phyloP scores from a whole-genome alignment of 2,113 vertebrate genomes.

The Cervus canadensis region DNA sequence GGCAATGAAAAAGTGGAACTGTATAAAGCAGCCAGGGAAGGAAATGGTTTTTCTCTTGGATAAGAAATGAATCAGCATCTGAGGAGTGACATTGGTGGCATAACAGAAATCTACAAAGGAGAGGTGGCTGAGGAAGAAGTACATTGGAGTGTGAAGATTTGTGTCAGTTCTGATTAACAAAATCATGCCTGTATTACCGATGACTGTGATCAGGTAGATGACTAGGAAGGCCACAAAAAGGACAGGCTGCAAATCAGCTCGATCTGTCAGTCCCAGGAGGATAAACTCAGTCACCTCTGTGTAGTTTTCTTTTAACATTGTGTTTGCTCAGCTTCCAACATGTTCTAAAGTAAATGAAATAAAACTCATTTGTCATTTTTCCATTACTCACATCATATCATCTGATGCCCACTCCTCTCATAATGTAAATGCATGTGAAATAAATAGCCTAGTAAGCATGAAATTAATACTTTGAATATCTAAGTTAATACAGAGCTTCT shows the following conservation, averaged over 20 bases:
- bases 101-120: constrained; percentile 51
- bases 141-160: background rate
- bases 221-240: background rate
- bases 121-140: background rate
- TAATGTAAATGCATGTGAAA: background rate
- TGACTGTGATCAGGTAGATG: background rate
- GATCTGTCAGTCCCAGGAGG: constrained; percentile 55
- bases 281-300: constrained; percentile 53
- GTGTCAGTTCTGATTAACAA: background rate
- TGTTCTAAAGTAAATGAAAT: background rate
- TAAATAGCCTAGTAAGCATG: background rate
- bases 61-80: constrained; percentile 75
- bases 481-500: background rate
- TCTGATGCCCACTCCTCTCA: background rate
- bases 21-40: constrained; percentile 72
- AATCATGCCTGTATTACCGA: background rate
- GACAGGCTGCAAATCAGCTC: background rate
- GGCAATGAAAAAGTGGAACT: constrained; percentile 72
- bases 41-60: constrained; percentile 73
- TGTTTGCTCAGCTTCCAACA: background rate
- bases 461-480: background rate
- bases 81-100: constrained; percentile 75
- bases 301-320: constrained; percentile 30
- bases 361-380: background rate
- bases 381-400: too few species aligned